Percentiles rank a stretch among this genome's conserved stretches.
These are phyloP conservation scores for Sigmodon hispidus DNA, from an alignment of 2,113 vertebrate species.

Conservation along the genomic window DNA sequence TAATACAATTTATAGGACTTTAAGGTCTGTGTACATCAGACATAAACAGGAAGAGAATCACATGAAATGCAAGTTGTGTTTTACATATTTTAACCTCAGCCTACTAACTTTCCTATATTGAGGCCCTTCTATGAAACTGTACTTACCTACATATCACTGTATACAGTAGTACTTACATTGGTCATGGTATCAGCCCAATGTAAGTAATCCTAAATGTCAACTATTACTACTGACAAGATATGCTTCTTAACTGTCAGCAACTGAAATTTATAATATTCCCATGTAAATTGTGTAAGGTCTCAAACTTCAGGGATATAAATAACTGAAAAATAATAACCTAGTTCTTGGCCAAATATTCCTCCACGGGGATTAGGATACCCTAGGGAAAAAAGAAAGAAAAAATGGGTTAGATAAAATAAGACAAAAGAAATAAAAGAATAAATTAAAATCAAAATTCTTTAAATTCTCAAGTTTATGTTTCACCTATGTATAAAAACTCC, in stretches of 20 bases:
- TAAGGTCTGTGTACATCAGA: not conserved
- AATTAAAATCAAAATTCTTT: constrained; percentile 31
- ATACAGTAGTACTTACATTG: not conserved
- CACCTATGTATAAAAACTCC: not conserved
- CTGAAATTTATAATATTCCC: not conserved
- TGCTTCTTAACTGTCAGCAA: not conserved
- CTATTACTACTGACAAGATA: not conserved
- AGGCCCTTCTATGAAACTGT: not conserved
- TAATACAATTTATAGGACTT: not conserved
- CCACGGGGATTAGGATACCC: not conserved
- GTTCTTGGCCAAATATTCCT: not conserved
- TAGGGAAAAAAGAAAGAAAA: not conserved
- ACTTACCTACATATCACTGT: not conserved
- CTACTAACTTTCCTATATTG: not conserved
- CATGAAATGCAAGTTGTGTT: not conserved
- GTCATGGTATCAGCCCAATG: not conserved
- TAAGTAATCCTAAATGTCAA: constrained; percentile 6
- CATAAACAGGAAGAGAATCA: not conserved
- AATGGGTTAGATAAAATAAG: not conserved
- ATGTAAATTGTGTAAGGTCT: not conserved
- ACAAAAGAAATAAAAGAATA: not conserved
- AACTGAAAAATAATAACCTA: constrained; percentile 68
- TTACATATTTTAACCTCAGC: not conserved
- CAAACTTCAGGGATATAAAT: not conserved
- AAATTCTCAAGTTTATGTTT: not conserved